These are phyloP conservation scores for Eupithecia subfuscata DNA, from an alignment of 2,888 invertebrate genomes.

Conservation along the genomic window DNA sequence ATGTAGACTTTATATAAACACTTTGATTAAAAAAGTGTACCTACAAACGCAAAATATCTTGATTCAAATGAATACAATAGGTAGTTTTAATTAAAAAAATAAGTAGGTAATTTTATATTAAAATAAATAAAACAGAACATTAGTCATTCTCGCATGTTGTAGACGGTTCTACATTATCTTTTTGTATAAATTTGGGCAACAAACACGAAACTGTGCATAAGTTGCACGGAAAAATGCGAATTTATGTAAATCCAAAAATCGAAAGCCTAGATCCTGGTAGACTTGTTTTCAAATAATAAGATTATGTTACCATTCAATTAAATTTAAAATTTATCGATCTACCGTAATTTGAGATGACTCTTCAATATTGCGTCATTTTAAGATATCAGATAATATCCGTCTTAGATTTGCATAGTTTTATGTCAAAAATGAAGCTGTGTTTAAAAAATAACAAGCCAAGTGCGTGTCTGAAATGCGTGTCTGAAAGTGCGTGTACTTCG, in stretches of 20 bases:
- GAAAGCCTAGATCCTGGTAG: conserved; percentile 27
- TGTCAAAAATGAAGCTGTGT: neutral
- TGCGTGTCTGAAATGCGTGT: too few species aligned
- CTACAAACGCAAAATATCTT: neutral
- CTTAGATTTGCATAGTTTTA: neutral
- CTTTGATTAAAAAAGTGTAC: too few species aligned
- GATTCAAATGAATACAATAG: neutral
- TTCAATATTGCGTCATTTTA: conserved; percentile 15
- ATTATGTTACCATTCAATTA: conserved; percentile 12
- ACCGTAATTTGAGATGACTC: neutral
- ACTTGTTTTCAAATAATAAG: conserved; percentile 16
- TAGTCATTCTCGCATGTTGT: neutral
- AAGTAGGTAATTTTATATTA: neutral
- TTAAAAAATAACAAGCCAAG: neutral
- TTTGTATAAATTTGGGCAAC: conserved; percentile 1
- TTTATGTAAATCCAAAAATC: conserved; percentile 20
- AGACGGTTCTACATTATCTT: too few species aligned
- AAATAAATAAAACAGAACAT: neutral
- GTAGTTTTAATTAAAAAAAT: neutral
- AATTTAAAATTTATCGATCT: conserved; percentile 4
- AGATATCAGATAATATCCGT: conserved; percentile 22
- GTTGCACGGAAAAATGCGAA: neutral
- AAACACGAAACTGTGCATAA: neutral
- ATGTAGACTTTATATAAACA: too few species aligned
- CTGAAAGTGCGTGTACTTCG: neutral